Percentiles rank a stretch among this genome's conserved stretches.
phyloP scores from a whole-genome alignment of 1,140 invertebrate genomes.

The Pantala flavescens region DNA sequence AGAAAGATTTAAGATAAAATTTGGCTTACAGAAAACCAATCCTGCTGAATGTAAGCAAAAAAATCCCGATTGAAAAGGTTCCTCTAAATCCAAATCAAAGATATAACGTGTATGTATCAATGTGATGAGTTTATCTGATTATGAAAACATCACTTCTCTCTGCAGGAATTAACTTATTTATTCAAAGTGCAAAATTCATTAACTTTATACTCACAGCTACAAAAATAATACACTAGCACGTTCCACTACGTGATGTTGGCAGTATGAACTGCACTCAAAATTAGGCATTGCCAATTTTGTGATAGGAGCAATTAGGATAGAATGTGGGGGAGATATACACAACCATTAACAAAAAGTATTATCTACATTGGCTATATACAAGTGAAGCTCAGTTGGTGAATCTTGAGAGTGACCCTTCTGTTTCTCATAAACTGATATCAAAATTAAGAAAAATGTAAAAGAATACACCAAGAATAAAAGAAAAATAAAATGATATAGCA shows the following conservation, averaged over 20 bases:
- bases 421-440: conserved; percentile 10
- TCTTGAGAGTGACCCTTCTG: conserved; percentile 19
- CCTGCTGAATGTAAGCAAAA: too few species aligned
- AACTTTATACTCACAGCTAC: conserved; percentile 1
- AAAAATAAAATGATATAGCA: conserved; percentile 13
- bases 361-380: conserved; percentile 3
- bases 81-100: too few species aligned
- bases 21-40: too few species aligned
- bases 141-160: not conserved
- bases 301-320: not conserved
- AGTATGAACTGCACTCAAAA: not conserved
- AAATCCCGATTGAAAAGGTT: too few species aligned
- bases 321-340: not conserved
- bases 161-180: not conserved
- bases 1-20: too few species aligned
- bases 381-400: not conserved
- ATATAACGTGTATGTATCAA: too few species aligned
- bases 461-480: not conserved
- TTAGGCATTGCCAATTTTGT: not conserved
- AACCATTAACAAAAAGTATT: conserved; percentile 3
- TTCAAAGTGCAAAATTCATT: conserved; percentile 7
- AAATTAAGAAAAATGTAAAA: conserved; percentile 8
- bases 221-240: conserved; percentile 6
- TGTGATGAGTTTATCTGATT: too few species aligned
- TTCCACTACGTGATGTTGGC: not conserved